These are phyloP conservation scores for Lucinisca nassula DNA, from an alignment of 2,888 invertebrate genomes.

Conservation along the genomic window DNA sequence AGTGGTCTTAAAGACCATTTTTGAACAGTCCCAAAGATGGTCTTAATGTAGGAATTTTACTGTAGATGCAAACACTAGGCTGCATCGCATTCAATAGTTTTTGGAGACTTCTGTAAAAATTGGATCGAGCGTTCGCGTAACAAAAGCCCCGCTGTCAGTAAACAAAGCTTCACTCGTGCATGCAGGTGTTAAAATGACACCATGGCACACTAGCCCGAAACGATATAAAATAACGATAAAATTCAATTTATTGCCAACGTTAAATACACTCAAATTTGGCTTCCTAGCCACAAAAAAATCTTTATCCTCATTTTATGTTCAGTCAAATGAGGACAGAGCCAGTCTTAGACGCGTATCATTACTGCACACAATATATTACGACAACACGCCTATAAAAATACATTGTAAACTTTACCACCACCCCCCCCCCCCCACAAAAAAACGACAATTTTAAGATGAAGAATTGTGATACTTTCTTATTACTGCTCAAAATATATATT, in stretches of 20 bases:
- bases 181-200: conserved; percentile 58
- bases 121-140: neutral
- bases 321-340: neutral
- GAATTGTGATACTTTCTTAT: too few relatives aligned
- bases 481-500: too few relatives aligned
- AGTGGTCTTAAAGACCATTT: too few relatives aligned
- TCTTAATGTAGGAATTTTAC: too few relatives aligned
- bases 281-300: neutral
- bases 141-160: neutral
- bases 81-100: neutral
- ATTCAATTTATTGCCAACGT: conserved; percentile 3
- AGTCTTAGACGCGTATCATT: too few relatives aligned
- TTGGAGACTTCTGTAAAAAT: neutral
- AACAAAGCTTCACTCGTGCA: conserved; percentile 44
- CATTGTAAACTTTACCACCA: too few relatives aligned
- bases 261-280: neutral
- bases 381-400: too few relatives aligned
- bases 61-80: too few relatives aligned
- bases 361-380: too few relatives aligned
- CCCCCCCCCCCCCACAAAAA: too few relatives aligned
- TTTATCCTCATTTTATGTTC: neutral
- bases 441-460: too few relatives aligned
- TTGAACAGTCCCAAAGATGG: too few relatives aligned
- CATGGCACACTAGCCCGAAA: neutral
- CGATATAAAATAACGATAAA: neutral